Conservation (phyloP, 2,888 invertebrate species). For the Coremacera marginata region DNA sequence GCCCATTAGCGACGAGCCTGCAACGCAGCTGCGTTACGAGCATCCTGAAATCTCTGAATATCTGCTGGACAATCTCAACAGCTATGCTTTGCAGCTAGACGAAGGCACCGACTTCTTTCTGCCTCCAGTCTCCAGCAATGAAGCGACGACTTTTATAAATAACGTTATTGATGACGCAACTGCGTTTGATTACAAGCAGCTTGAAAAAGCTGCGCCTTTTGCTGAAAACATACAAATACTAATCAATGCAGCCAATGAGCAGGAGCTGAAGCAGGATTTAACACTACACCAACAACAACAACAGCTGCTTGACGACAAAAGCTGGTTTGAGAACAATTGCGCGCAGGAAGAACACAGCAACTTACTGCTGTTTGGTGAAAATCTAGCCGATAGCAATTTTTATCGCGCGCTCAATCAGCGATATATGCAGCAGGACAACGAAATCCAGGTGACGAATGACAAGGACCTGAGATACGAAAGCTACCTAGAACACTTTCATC, state of each 20-base stretch:
- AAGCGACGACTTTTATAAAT: conserved; percentile 44
- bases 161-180: conserved; percentile 48
- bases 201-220: conserved; percentile 34
- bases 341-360: conserved; percentile 44
- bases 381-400: conserved; percentile 62
- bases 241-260: conserved; percentile 56
- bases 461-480: conserved; percentile 57
- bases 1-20: conserved; percentile 13
- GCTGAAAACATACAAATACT: conserved; percentile 56
- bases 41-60: conserved; percentile 66
- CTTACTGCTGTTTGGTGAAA: conserved; percentile 57
- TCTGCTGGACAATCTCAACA: conserved; percentile 57
- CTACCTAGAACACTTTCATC: conserved; percentile 65
- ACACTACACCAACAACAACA: conserved; percentile 29
- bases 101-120: conserved; percentile 53
- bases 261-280: neutral
- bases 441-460: conserved; percentile 24
- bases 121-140: conserved; percentile 46
- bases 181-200: conserved; percentile 41
- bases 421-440: conserved; percentile 51
- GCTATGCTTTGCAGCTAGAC: conserved; percentile 51
- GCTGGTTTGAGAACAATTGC: conserved; percentile 19
- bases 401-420: conserved; percentile 65
- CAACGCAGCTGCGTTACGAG: conserved; percentile 58
- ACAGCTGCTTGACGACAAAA: conserved; percentile 29